Conservation (phyloP, 2,888 invertebrate genomes). For the Sinodicranocentrus sp. region DNA sequence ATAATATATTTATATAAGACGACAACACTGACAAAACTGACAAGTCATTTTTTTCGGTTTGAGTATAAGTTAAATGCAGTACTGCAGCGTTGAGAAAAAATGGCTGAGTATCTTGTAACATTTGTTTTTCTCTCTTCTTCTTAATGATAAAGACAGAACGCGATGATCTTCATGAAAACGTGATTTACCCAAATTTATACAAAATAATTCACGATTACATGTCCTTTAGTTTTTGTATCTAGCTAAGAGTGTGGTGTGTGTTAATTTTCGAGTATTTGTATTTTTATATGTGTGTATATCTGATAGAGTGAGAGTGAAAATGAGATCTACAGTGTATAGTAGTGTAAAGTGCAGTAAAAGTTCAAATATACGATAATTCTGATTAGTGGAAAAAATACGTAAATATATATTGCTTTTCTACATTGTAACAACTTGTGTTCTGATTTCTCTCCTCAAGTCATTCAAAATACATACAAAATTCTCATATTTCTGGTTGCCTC, state of each 20-base stretch:
- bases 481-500: too few species aligned
- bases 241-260: not conserved
- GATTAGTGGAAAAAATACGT: conserved; percentile 23
- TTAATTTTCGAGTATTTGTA: not conserved
- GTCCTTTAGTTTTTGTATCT: not conserved
- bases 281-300: not conserved
- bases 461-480: conserved; percentile 24
- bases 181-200: too few species aligned
- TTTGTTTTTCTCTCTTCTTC: too few species aligned
- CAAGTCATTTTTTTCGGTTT: too few species aligned
- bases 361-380: not conserved
- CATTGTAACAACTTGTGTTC: not conserved
- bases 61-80: too few species aligned
- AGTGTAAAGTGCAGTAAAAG: conserved; percentile 8
- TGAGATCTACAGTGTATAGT: not conserved
- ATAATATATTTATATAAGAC: too few species aligned
- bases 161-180: too few species aligned
- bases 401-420: conserved; percentile 22
- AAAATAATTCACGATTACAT: too few species aligned
- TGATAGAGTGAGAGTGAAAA: not conserved
- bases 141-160: too few species aligned
- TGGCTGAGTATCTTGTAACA: too few species aligned
- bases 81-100: too few species aligned
- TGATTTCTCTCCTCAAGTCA: not conserved
- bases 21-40: too few species aligned